phyloP scores from a whole-genome alignment of 1,140 invertebrate species.

The Hycleus phaleratus region DNA sequence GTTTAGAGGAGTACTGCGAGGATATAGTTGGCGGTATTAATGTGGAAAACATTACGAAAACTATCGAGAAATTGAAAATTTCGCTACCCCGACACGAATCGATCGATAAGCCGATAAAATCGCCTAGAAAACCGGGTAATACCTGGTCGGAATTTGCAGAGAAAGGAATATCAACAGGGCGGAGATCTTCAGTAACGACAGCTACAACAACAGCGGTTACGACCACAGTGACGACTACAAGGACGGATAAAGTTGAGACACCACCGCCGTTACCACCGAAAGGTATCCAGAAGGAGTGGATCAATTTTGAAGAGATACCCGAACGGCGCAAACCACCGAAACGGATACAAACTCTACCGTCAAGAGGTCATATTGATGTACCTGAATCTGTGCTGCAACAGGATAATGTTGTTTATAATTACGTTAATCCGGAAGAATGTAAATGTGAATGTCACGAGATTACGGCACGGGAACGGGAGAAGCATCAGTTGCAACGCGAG shows the following conservation, averaged over 20 bases:
- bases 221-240: no score
- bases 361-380: constrained; percentile 38
- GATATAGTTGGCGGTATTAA: constrained; percentile 34
- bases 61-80: constrained; percentile 59
- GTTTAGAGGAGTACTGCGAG: constrained; percentile 65
- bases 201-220: no score
- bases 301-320: constrained; percentile 78
- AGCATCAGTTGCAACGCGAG: not conserved
- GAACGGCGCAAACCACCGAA: constrained; percentile 69
- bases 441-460: constrained; percentile 73
- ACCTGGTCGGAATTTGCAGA: constrained; percentile 58
- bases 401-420: constrained; percentile 54
- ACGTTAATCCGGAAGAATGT: constrained; percentile 76
- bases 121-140: constrained; percentile 43
- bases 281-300: constrained; percentile 54
- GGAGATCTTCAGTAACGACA: constrained; percentile 18
- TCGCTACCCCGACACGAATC: constrained; percentile 56
- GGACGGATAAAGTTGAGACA: not conserved
- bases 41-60: constrained; percentile 33
- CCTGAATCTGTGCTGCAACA: constrained; percentile 30
- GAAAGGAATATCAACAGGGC: constrained; percentile 42
- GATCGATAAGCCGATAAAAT: constrained; percentile 34
- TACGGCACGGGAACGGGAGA: constrained; percentile 23
- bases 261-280: constrained; percentile 46
- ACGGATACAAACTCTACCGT: constrained; percentile 69